Conservation (phyloP, 2,888 invertebrate genomes). For the Leptopilina myrica region DNA sequence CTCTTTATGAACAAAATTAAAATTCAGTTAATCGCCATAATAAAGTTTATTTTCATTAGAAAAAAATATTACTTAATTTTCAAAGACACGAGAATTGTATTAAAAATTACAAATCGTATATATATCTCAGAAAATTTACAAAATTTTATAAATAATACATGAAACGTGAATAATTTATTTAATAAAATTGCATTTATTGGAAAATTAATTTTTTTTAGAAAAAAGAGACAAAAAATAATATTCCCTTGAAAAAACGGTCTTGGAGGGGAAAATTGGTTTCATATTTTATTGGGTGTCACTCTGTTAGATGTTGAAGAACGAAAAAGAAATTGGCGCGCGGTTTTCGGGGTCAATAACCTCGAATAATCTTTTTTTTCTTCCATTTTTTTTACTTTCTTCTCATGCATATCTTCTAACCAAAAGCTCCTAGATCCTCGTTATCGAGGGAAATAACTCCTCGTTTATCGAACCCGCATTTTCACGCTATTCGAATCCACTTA, state of each 20-base stretch:
- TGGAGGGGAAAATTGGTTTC: not conserved
- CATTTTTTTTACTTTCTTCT: not conserved
- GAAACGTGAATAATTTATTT: no score
- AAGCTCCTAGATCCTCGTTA: not conserved
- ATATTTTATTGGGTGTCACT: conserved; percentile 14
- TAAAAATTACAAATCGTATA: no score
- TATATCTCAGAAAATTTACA: no score
- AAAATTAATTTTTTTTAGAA: no score
- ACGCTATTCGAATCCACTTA: conserved; percentile 1
- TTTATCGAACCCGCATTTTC: conserved; percentile 1
- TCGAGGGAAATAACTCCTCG: conserved; percentile 17
- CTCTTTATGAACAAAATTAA: not conserved
- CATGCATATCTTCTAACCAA: not conserved
- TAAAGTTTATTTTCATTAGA: no score
- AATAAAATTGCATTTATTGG: no score
- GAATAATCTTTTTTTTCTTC: not conserved
- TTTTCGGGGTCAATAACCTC: conserved; percentile 1
- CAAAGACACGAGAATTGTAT: no score
- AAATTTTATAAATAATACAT: no score
- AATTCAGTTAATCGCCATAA: no score
- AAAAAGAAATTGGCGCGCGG: not conserved
- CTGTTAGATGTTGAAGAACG: not conserved
- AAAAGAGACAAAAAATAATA: no score
- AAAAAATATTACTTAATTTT: no score
- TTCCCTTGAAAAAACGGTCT: not conserved